Conservation (phyloP, 2,888 invertebrate genomes). For the Caenorhabditis sp. region DNA sequence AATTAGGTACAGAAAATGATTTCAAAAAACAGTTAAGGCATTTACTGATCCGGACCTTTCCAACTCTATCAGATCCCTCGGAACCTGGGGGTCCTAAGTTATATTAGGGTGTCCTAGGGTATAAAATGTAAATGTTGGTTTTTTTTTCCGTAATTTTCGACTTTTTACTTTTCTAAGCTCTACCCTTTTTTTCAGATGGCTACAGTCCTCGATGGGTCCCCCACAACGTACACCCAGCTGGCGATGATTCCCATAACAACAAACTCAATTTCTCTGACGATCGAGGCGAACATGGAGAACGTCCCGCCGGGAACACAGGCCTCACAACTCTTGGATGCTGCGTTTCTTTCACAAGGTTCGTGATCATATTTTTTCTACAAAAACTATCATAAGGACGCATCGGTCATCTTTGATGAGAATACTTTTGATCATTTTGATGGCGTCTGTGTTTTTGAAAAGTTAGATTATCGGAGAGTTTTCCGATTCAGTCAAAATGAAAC, state of each 20-base stretch:
- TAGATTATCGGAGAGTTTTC: neutral
- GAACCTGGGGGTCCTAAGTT: no score
- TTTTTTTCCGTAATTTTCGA: neutral
- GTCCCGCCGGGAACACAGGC: slow-evolving; percentile 52
- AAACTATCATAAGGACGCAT: slow-evolving; percentile 22
- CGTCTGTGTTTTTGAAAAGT: slow-evolving; percentile 53
- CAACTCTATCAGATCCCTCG: no score
- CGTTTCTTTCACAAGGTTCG: slow-evolving; percentile 54
- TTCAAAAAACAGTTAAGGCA: no score
- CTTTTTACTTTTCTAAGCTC: neutral
- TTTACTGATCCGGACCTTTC: no score
- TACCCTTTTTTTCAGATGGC: slow-evolving; percentile 1
- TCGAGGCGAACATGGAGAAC: slow-evolving; percentile 71
- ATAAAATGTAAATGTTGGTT: no score
- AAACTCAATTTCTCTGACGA: slow-evolving; percentile 41
- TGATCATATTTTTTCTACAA: neutral
- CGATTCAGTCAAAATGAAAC: neutral
- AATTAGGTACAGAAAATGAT: no score
- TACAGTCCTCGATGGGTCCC: slow-evolving; percentile 57
- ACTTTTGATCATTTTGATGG: slow-evolving; percentile 50
- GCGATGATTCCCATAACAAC: no score
- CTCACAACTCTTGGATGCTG: slow-evolving; percentile 60
- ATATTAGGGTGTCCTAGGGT: no score
- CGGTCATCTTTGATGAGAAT: slow-evolving; percentile 52
- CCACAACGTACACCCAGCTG: neutral